Evolutionary conservation across 2,888 invertebrate species (phyloP).

Genomic region (Bibio marci): DNA sequence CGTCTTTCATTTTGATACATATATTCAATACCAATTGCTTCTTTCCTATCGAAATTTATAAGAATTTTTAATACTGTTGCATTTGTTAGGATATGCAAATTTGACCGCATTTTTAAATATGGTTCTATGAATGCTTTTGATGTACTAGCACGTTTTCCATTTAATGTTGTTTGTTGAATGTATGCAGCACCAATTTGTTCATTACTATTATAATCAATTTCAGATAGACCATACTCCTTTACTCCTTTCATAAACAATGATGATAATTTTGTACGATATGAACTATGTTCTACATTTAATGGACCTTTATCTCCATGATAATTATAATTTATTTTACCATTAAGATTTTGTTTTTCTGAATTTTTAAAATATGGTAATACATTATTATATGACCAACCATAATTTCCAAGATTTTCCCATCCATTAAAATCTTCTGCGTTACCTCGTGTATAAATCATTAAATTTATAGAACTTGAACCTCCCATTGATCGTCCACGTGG

Average conservation of each 20-base stretch:
- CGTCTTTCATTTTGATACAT: slow-evolving; percentile 22
- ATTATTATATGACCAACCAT: slow-evolving; percentile 52
- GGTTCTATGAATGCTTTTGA: slow-evolving; percentile 50
- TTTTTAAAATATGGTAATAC: slow-evolving; percentile 42
- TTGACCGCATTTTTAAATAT: slow-evolving; percentile 31
- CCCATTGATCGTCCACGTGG: slow-evolving; percentile 71
- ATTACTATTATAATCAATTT: slow-evolving; percentile 23
- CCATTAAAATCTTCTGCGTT: slow-evolving; percentile 53
- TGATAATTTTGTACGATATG: slow-evolving; percentile 33
- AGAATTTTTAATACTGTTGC: slow-evolving; percentile 38
- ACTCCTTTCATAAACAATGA: slow-evolving; percentile 32
- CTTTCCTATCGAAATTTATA: slow-evolving; percentile 30
- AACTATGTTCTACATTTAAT: slow-evolving; percentile 38
- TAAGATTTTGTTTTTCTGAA: slow-evolving; percentile 36
- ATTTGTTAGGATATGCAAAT: slow-evolving; percentile 39
- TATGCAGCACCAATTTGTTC: slow-evolving; percentile 32
- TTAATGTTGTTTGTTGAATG: slow-evolving; percentile 31
- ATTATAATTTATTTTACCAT: slow-evolving; percentile 30
- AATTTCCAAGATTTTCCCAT: slow-evolving; percentile 48
- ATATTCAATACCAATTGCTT: slow-evolving; percentile 32
- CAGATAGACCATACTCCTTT: slow-evolving; percentile 29
- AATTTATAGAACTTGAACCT: slow-evolving; percentile 62
- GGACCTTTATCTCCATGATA: slow-evolving; percentile 30
- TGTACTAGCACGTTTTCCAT: slow-evolving; percentile 56
- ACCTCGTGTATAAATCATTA: slow-evolving; percentile 65